These are phyloP conservation scores for Clunio marinus DNA, from an alignment of 2,888 invertebrate species.

Conservation along the genomic window DNA sequence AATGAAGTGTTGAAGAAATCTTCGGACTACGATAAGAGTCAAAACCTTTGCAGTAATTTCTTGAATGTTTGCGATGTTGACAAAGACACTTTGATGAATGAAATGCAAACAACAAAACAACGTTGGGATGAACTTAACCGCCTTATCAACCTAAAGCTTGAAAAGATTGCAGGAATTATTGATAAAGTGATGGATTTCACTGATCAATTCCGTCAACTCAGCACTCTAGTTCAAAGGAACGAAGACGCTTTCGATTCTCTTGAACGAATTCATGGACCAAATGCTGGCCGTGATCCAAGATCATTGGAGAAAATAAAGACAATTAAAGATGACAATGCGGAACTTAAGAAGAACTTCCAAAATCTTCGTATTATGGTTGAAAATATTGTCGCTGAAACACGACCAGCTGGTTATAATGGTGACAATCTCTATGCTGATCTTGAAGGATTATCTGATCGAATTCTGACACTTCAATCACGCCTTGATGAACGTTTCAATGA, in stretches of 20 bases:
- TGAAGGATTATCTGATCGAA: slow-evolving; percentile 68
- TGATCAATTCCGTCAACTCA: slow-evolving; percentile 81
- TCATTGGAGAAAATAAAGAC: slow-evolving; percentile 79
- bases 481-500: slow-evolving; percentile 74
- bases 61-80: slow-evolving; percentile 84
- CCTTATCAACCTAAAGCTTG: slow-evolving; percentile 54
- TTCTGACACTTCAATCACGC: slow-evolving; percentile 69
- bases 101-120: slow-evolving; percentile 74
- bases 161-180: slow-evolving; percentile 67
- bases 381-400: slow-evolving; percentile 71
- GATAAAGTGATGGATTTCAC: slow-evolving; percentile 78
- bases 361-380: slow-evolving; percentile 57
- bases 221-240: slow-evolving; percentile 78
- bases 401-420: slow-evolving; percentile 71
- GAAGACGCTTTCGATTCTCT: slow-evolving; percentile 72
- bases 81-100: slow-evolving; percentile 80
- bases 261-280: slow-evolving; percentile 67
- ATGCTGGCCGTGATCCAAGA: slow-evolving; percentile 76
- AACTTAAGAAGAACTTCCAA: slow-evolving; percentile 68
- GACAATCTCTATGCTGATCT: slow-evolving; percentile 74
- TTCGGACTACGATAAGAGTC: slow-evolving; percentile 87
- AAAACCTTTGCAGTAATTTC: slow-evolving; percentile 81
- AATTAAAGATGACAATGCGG: slow-evolving; percentile 74
- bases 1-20: slow-evolving; percentile 91
- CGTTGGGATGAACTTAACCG: slow-evolving; percentile 90